Base-by-base conservation (phyloP, 2,113 vertebrate species). In the Python bivittatus region DNA sequence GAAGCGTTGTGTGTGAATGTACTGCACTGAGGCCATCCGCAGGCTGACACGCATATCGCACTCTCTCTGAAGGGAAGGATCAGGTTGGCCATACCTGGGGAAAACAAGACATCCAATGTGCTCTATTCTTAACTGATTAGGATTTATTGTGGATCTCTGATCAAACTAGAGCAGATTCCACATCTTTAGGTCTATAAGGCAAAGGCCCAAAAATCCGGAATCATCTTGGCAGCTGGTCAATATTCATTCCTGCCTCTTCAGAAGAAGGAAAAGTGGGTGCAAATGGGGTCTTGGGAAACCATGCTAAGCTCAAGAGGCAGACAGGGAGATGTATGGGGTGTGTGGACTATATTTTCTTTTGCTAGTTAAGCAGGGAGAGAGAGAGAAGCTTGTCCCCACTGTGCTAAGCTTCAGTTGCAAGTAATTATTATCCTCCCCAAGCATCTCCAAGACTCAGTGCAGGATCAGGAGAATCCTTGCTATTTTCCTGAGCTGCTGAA, bases 1-100 rank as follows among this genome's bases (percentile, higher is more conserved):
- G 95, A 99, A 99, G 84, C 99, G 99, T 97, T 99, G 99, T 0
- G 99, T 99, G 92, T 99, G 99, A 54, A 99, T 98, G 0, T 99
- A 99, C 97, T 99, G 99, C 12, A 99, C 99, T 0, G 99, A 99
- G 0, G 99, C 99, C 99, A 99, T 99, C 86, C 98, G 97, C 0
- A 99, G 95, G 42, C 96, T 98, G 86, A 99, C 97, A 0, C 98
- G 98, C 0, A 98, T n/a, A 86, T 99, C 99, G 20, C 97, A 99
- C 1, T 99, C 98, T 5, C 99, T 96, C 92, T 97, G 96, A 23
- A 99, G 97, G 91, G 94, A 68, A 0, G 97, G 97, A 48, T 99
- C 99, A 0, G 98, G 95, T 90, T 95, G 93, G 1, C 99, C 98
- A 0, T 98, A 99, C 17, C 99, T 20, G 0, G 5, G 17, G 86